These are phyloP conservation scores for Lepisosteus oculatus DNA, from an alignment of 2,113 vertebrate species.

Conservation along the genomic window DNA sequence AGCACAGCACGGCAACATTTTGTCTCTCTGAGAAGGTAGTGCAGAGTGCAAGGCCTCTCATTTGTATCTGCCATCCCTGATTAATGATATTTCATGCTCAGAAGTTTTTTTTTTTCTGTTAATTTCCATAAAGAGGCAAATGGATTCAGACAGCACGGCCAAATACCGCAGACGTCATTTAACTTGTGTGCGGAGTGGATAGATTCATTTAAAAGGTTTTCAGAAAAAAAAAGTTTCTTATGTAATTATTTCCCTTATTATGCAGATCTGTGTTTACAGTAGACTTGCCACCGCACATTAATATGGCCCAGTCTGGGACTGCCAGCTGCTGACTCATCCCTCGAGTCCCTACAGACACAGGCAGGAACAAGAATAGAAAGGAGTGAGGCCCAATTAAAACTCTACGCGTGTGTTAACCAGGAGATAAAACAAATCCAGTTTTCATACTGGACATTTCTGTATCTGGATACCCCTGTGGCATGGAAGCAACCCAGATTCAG, in stretches of 20 bases:
- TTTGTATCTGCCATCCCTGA: constrained; percentile 7
- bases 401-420: constrained; percentile 59
- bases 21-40: constrained; percentile 7
- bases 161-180: background rate
- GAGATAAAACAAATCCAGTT: background rate
- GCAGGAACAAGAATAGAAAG: constrained; percentile 60
- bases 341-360: constrained; percentile 59
- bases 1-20: background rate
- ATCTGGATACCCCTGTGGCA: no score
- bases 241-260: no score
- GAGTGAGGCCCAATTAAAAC: constrained; percentile 67
- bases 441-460: no score
- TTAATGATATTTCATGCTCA: constrained; percentile 18
- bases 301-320: constrained; percentile 64
- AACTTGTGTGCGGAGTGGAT: background rate
- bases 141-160: background rate
- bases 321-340: constrained; percentile 68
- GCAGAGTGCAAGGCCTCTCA: constrained; percentile 4
- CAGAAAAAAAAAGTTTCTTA: no score
- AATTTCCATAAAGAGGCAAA: no score
- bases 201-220: background rate
- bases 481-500: no score
- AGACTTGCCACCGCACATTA: constrained; percentile 68
- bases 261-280: constrained; percentile 63
- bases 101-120: background rate